Base-by-base conservation (phyloP, 2,797 vertebrate genomes). In the Enteromius mattozi region DNA sequence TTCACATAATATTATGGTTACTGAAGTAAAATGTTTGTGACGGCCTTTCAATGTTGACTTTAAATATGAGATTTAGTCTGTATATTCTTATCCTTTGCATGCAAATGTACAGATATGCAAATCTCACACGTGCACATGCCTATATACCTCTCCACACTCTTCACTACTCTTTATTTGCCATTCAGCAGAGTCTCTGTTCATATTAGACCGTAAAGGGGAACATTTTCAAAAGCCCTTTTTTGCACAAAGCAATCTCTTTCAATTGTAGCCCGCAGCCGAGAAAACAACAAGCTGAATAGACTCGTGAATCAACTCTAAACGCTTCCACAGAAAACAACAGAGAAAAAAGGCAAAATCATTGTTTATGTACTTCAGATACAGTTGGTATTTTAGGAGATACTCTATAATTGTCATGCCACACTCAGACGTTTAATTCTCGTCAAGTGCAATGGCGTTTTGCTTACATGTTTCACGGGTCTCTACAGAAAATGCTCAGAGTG, bases 141-240 rank as follows among this genome's bases (percentile, higher is more conserved):
- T 21, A 13, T 33, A 65, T 83, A 59, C 76, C 54, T 80, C 37
- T n/a, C n/a, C 56, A 1, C 65, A 66, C 33, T 10, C 37, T 54
- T 33, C 42, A 7, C 19, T 14, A 12, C 66, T 69, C 74, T 63
- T 83, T 81, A 51, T 79, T 81, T 80, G 42, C 35, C 27, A 78
- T 49, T 17, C 30, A 75, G 80, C 74, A 84, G 70, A 91, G 90
- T 90, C 88, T 83, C 86, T 89, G 91, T 92, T 94, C 90, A 82
- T 84, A 86, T 92, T 93, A 88, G 85, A 94, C 89, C 91, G 91
- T 88, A 69, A 82, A 89, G 63, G 13, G 77, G 71, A 78, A 65
- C 37, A 83, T 91, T 93, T 92, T 92, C 88, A 91, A 93, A 89
- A 93, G 92, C 88, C 82, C 88, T 86, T 89, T 92, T 93, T 92